These are phyloP conservation scores for Coturnix japonica DNA, from an alignment of 2,113 vertebrate genomes.

Conservation along the genomic window DNA sequence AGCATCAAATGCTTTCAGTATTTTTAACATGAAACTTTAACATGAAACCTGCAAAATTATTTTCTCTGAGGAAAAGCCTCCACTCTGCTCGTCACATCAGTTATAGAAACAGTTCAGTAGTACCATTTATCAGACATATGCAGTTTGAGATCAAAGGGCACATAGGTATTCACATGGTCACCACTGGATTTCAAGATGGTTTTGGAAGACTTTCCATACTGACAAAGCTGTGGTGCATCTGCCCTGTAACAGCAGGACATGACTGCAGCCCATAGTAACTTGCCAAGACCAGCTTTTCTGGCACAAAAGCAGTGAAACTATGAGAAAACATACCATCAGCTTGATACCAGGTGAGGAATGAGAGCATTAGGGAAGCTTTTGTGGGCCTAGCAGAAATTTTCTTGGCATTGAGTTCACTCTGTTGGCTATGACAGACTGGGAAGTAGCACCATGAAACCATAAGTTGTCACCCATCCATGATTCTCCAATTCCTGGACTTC, in stretches of 20 bases:
- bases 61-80: background rate
- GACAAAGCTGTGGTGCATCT: accelerated
- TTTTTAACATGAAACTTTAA: slow-evolving; percentile 21
- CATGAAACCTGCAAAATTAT: background rate
- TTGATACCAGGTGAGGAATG: too few relatives aligned
- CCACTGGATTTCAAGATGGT: background rate
- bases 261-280: background rate
- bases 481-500: background rate
- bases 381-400: background rate
- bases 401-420: background rate
- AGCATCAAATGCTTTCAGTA: background rate
- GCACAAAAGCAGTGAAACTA: background rate
- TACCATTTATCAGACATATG: background rate
- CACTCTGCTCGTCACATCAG: background rate
- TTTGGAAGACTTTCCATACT: background rate
- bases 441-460: background rate
- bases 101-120: background rate
- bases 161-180: background rate
- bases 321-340: background rate
- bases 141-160: background rate
- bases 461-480: background rate
- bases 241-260: background rate
- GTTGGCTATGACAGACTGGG: background rate
- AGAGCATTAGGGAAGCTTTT: background rate
- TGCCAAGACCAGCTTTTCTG: background rate